A percentile compares a stretch with the other conserved stretches of the same genome.
These are phyloP conservation scores for Macrostomum lignano DNA, from an alignment of 1,140 invertebrate species.

Conservation along the genomic window DNA sequence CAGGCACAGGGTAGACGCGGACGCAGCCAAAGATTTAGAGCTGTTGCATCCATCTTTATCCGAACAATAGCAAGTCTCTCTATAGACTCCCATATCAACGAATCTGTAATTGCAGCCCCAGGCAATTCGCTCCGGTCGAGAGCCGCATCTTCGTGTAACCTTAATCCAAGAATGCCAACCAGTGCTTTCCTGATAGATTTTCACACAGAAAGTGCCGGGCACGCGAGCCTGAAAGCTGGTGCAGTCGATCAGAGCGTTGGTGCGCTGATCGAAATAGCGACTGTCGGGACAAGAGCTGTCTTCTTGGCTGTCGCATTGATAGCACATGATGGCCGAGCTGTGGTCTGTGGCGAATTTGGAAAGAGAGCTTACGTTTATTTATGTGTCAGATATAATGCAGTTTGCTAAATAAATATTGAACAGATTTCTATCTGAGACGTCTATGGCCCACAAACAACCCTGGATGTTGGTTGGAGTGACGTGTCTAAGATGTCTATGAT, in stretches of 20 bases:
- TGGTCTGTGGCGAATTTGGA: no score
- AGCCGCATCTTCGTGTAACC: constrained; percentile 23
- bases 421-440: no score
- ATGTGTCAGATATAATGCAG: no score
- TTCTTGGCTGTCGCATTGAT: constrained; percentile 28
- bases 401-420: no score
- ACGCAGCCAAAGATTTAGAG: no score
- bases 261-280: constrained; percentile 16
- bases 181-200: constrained; percentile 24
- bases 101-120: constrained; percentile 25
- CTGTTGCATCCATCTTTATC: constrained; percentile 21
- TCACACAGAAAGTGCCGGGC: constrained; percentile 26
- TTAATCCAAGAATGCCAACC: constrained; percentile 27
- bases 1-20: no score
- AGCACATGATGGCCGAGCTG: constrained; percentile 26
- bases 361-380: no score
- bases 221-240: constrained; percentile 22
- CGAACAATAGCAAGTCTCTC: constrained; percentile 25
- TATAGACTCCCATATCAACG: constrained; percentile 23
- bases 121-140: constrained; percentile 20
- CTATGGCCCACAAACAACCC: no score
- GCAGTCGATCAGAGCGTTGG: constrained; percentile 25
- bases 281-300: constrained; percentile 21
- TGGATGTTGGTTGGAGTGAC: no score
- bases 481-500: no score